Percentiles rank a stretch among this genome's conserved stretches.
Evolutionary conservation across 2,888 invertebrate species (phyloP).

Genomic region (Formica aserva): DNA sequence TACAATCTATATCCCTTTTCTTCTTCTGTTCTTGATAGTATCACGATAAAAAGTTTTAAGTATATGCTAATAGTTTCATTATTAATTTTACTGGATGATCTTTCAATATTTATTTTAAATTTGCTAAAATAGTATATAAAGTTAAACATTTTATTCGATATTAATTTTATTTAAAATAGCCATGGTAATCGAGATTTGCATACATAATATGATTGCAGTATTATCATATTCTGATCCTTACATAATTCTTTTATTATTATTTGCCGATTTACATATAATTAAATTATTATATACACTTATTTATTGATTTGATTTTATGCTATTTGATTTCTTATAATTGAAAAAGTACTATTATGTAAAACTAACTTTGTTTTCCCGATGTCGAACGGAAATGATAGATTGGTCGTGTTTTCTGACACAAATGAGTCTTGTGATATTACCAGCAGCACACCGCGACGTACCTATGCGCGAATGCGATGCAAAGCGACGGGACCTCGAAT

Average conservation of each 20-base stretch:
- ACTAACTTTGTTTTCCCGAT: not conserved
- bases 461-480: slow-evolving; percentile 31
- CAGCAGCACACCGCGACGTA: not conserved
- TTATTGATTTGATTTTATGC: not conserved
- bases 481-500: slow-evolving; percentile 37
- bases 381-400: slow-evolving; percentile 11
- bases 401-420: not conserved
- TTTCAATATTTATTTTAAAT: no score
- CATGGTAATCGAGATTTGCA: not conserved
- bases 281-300: not conserved
- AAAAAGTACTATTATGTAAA: not conserved
- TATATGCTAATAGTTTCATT: slow-evolving; percentile 76
- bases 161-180: not conserved
- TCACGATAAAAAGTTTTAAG: slow-evolving; percentile 67
- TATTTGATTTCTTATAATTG: not conserved
- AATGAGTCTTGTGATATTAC: not conserved
- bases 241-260: not conserved
- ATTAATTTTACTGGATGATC: slow-evolving; percentile 74
- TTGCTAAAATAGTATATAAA: not conserved
- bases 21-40: slow-evolving; percentile 77
- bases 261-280: not conserved
- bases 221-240: not conserved
- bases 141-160: not conserved
- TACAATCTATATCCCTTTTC: slow-evolving; percentile 57
- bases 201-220: not conserved